Base-by-base conservation (phyloP, 2,113 vertebrate genomes). In the Trochalopteron elliotii region DNA sequence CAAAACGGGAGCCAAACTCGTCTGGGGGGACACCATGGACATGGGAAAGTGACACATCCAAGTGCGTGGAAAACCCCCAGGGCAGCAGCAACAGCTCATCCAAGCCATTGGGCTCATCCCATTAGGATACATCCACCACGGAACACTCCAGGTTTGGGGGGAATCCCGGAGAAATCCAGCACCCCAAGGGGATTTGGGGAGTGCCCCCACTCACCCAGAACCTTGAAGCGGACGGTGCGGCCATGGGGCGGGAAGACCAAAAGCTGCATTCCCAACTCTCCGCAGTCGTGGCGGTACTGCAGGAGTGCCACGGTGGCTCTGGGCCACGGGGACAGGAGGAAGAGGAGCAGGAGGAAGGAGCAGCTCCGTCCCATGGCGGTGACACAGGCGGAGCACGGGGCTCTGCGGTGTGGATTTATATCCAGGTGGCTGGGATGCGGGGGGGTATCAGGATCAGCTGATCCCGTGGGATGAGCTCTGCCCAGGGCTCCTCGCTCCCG, bases 1-100 rank as follows among this genome's bases (percentile, higher is more conserved):
- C 97, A 6, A 97, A 97, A 21, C 0, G 60, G 71, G 95, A 96
- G 55, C 98, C 97, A 5, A 96, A 97, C 52, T 98, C 98, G 0
- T 98, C 98, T 98, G 79, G 1, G 10, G 61, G 45, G 19, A 28
- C 24, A 30, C 13, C 31, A 2, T 0, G 42, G 68, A 8, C 52
- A 10, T 0, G 0, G 61, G 13, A 15, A 37, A 15, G 55, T 30
- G 61, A 21, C 74, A 27, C 33, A 8, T 5, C 27, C 9, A 0
- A 7, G 15, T 2, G 0, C 45, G 5, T 4, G 28, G 59, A 39
- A 40, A 19, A 7, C n/a, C 40, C 35, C 40, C 7, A 2, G 0
- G 1, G 27, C 39, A 39, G 24, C 89, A 44, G 24, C 39, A 4
- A 18, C 64, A 33, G 3, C 39, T 44, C 44, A 1, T 22, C 8